phyloP scores from a whole-genome alignment of 2,113 vertebrate genomes.

The Hemibagrus wyckioides region DNA sequence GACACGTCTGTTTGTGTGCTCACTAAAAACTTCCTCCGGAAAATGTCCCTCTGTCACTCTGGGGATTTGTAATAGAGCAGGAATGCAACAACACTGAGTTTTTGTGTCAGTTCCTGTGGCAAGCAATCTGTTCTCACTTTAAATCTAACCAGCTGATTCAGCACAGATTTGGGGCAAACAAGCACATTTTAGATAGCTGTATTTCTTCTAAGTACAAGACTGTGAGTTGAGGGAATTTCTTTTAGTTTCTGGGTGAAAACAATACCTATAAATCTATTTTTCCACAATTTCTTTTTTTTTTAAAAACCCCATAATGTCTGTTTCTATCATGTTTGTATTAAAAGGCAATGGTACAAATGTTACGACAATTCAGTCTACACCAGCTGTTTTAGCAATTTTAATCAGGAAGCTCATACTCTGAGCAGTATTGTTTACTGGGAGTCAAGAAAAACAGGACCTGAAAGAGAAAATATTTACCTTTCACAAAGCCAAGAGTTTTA shows the following conservation, averaged over 20 bases:
- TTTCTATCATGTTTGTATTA: not conserved
- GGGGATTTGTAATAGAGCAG: slow-evolving; percentile 62
- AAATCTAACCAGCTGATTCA: slow-evolving; percentile 48
- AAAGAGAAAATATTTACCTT: not conserved
- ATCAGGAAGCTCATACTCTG: not conserved
- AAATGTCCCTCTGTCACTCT: slow-evolving; percentile 67
- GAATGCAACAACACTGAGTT: slow-evolving; percentile 68
- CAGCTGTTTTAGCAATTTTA: not conserved
- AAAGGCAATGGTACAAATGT: not conserved
- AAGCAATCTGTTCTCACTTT: slow-evolving; percentile 50
- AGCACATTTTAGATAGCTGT: not conserved
- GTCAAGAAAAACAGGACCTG: not conserved
- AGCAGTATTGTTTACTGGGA: not conserved
- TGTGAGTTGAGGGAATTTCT: not conserved
- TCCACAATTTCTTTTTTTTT: not conserved
- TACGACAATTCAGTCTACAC: not conserved
- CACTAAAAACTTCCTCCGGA: slow-evolving; percentile 37
- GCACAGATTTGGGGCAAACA: not conserved
- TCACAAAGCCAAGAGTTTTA: not conserved
- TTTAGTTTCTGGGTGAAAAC: not conserved
- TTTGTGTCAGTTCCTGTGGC: slow-evolving; percentile 71
- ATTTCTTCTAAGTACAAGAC: not conserved
- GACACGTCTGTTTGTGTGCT: slow-evolving; percentile 7
- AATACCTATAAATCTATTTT: not conserved
- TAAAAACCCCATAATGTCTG: not conserved